Conservation (phyloP, 2,888 invertebrate genomes). For the Trichopria drosophilae region DNA sequence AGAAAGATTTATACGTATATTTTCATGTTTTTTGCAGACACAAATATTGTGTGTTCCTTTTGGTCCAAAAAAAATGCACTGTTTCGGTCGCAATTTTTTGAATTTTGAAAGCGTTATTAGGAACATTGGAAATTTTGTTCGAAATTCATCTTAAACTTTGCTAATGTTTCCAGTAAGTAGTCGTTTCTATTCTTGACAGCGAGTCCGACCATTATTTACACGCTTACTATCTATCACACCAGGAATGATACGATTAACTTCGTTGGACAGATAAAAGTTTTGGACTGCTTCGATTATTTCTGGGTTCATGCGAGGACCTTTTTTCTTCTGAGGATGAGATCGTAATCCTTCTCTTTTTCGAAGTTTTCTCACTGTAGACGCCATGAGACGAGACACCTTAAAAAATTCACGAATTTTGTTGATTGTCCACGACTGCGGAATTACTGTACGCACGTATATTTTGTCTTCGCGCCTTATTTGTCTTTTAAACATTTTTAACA, state of each 20-base stretch:
- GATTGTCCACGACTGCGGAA: conserved; percentile 5
- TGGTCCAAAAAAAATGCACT: conserved; percentile 18
- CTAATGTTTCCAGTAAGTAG: conserved; percentile 9
- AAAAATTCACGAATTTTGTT: conserved; percentile 12
- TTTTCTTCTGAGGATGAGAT: conserved; percentile 11
- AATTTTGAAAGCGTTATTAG: conserved; percentile 21
- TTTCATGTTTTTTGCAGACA: conserved; percentile 14
- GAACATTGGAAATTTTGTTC: conserved; percentile 10
- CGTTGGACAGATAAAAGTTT: conserved; percentile 16
- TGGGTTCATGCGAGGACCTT: conserved; percentile 9
- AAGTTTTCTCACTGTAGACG: conserved; percentile 3
- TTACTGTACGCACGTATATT: background rate
- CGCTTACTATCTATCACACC: conserved; percentile 13
- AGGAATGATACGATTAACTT: conserved; percentile 9
- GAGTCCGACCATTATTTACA: conserved; percentile 5
- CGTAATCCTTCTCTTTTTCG: background rate
- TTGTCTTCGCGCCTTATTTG: background rate
- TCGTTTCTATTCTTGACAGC: conserved; percentile 16
- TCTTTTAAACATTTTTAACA: background rate
- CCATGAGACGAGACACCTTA: conserved; percentile 8
- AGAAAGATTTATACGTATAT: conserved; percentile 9
- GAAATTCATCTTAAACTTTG: conserved; percentile 14
- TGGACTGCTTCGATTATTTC: background rate
- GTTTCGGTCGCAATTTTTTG: conserved; percentile 13
- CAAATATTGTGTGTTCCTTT: conserved; percentile 14